Evolutionary conservation across 2,888 invertebrate species (phyloP).

Genomic region (Synanthedon vespiformis): DNA sequence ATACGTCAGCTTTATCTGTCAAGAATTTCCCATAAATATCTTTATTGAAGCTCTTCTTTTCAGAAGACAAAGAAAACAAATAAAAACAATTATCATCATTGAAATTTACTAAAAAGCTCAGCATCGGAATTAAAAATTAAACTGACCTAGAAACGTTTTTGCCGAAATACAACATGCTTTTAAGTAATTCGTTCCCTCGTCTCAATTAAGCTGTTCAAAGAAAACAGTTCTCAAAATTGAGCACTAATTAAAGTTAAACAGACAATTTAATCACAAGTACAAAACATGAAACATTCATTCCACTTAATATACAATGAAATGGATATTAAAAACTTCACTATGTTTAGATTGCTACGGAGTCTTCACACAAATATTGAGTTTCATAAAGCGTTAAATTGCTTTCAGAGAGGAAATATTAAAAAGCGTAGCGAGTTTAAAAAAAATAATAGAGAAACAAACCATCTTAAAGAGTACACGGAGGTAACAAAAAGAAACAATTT

Average conservation of each 20-base stretch:
- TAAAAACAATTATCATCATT: too few species aligned
- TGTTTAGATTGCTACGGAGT: neutral
- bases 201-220: too few species aligned
- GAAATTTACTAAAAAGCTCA: too few species aligned
- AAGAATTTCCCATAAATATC: too few species aligned
- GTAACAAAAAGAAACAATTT: constrained; percentile 43
- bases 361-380: neutral
- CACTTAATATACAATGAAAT: neutral
- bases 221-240: too few species aligned
- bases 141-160: neutral
- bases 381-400: neutral
- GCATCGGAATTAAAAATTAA: too few species aligned
- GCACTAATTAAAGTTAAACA: too few species aligned
- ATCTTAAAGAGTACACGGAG: constrained; percentile 20
- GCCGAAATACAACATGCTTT: too few species aligned
- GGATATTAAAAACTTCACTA: neutral
- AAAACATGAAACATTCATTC: neutral
- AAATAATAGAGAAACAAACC: constrained; percentile 7
- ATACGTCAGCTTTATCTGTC: too few species aligned
- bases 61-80: too few species aligned
- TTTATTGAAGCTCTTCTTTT: too few species aligned
- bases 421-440: constrained; percentile 9
- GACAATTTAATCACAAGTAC: neutral
- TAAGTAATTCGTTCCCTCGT: too few species aligned
- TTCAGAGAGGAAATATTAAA: constrained; percentile 6